Conservation (phyloP, 2,888 invertebrate species). For the Nymphalis c-album region DNA sequence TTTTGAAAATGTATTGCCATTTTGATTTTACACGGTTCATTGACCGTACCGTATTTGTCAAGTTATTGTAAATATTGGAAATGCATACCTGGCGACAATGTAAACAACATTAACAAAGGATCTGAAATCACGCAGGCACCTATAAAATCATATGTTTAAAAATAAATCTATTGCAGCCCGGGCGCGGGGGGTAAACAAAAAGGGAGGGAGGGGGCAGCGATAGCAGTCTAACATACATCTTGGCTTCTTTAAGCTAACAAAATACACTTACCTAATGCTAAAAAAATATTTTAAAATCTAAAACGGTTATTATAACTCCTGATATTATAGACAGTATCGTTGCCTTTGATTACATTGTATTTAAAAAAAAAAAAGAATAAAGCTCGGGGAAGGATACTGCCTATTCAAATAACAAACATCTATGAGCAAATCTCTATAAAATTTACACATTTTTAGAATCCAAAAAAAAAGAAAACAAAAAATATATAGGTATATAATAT, state of each 20-base stretch:
- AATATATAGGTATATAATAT: neutral
- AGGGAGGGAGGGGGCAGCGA: conserved; percentile 71
- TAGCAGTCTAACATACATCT: conserved; percentile 81
- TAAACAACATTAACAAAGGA: conserved; percentile 81
- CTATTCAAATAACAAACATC: conserved; percentile 74
- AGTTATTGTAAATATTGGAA: conserved; percentile 44
- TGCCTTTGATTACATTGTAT: conserved; percentile 48
- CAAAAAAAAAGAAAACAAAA: conserved; percentile 41
- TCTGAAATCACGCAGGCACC: conserved; percentile 79
- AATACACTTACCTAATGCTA: conserved; percentile 80
- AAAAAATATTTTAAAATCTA: conserved; percentile 72
- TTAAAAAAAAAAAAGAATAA: conserved; percentile 33
- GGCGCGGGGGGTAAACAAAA: conserved; percentile 73
- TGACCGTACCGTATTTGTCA: conserved; percentile 10
- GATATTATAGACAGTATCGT: conserved; percentile 72
- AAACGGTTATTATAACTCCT: conserved; percentile 55
- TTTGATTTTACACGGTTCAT: conserved; percentile 5
- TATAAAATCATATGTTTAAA: conserved; percentile 74
- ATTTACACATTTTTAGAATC: conserved; percentile 66
- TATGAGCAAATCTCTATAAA: conserved; percentile 73
- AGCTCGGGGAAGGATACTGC: conserved; percentile 69
- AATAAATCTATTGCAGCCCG: conserved; percentile 78
- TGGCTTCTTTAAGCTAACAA: conserved; percentile 81
- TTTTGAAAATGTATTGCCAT: conserved; percentile 17
- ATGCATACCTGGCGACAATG: conserved; percentile 82